Evolutionary conservation across 35 echinoderm and acorn worm species (phyloP).

Genomic region (Diadema setosum): DNA sequence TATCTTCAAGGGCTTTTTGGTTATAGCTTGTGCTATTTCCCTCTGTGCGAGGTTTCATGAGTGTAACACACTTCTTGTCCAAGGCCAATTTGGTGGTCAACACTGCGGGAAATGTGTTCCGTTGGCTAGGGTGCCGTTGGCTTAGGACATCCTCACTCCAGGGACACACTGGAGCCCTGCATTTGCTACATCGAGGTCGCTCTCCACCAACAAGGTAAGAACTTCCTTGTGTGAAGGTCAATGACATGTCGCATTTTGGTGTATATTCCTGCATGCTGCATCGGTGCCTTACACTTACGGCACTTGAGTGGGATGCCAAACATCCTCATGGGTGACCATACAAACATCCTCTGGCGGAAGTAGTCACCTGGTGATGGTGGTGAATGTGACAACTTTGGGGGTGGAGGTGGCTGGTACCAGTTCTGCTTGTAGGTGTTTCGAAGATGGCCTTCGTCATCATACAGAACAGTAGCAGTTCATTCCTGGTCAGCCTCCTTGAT

Average conservation of each 20-base stretch:
- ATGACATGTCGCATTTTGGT: conserved; percentile 36
- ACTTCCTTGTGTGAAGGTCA: conserved; percentile 14
- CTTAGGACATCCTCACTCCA: conserved; percentile 12
- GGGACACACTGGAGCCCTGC: conserved; percentile 6
- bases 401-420: conserved; percentile 20
- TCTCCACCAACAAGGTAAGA: conserved; percentile 29
- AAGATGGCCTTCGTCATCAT: neutral
- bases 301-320: conserved; percentile 37
- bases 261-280: conserved; percentile 29
- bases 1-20: neutral
- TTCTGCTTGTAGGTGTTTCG: neutral
- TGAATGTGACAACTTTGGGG: too few relatives aligned
- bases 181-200: neutral
- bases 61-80: neutral
- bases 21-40: neutral
- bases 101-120: neutral
- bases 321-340: conserved; percentile 43
- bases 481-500: neutral
- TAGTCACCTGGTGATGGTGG: too few relatives aligned
- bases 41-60: neutral
- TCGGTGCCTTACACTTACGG: neutral
- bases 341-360: too few relatives aligned
- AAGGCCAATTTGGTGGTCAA: neutral
- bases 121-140: neutral
- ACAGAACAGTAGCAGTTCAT: neutral